Percentiles rank a stretch among this genome's conserved stretches.
Evolutionary conservation across 2,113 vertebrate genomes (phyloP).

Genomic region (Acrocephalus arundinaceus): DNA sequence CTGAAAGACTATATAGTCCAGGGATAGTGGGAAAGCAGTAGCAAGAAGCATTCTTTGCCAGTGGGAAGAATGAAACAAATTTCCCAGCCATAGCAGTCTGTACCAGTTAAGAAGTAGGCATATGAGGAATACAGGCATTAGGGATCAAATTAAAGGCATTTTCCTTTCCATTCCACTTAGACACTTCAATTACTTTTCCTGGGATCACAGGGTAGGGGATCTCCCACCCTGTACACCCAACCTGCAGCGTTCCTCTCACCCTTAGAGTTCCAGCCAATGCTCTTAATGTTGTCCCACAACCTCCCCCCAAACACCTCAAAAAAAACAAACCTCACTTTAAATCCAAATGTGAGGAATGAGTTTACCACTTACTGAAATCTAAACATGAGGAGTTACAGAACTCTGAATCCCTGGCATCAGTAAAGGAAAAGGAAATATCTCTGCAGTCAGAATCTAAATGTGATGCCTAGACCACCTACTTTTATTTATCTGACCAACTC

Average conservation of each 20-base stretch:
- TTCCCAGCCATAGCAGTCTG: not conserved
- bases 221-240: not conserved
- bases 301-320: not conserved
- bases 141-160: not conserved
- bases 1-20: not conserved
- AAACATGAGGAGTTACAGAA: not conserved
- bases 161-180: not conserved
- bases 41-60: not conserved
- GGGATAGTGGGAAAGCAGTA: not conserved
- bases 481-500: not conserved
- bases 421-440: not conserved
- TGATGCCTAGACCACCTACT: not conserved
- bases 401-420: not conserved
- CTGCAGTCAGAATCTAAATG: not conserved
- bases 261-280: not conserved
- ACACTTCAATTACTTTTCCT: not conserved
- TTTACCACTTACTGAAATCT: not conserved
- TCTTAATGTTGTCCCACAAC: rapidly evolving
- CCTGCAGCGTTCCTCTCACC: not conserved
- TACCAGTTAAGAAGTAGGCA: not conserved
- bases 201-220: not conserved
- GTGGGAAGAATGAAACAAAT: not conserved
- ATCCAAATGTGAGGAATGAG: not conserved
- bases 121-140: not conserved
- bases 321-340: not conserved